Evolutionary conservation across 2,113 vertebrate species (phyloP), one percentile per base, ranked within the genome.

Genomic region (Actenoides hombroni): DNA sequence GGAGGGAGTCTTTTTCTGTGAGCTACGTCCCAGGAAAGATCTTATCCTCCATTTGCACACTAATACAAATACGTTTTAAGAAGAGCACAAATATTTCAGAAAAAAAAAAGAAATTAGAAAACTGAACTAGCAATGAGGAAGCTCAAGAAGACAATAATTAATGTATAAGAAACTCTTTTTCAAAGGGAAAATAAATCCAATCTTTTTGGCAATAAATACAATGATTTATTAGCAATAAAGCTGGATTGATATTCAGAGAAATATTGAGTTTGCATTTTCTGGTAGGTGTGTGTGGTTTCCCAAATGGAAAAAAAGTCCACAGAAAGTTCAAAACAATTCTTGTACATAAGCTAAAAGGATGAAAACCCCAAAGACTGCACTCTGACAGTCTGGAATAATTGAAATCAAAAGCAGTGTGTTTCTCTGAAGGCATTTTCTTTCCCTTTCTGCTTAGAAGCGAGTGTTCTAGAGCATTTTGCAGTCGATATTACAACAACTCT

Each of bases 41-140:
- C 70, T 40, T 59, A 25, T 44, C n/a, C 0, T 21, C 11, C 0
- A 0, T 37, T 73, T 90, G 8, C 42, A 83, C 5, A 3, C 3
- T 48, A 14, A 14, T n/a, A 51, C 24, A 94, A 73, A 15, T n/a
- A 51, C 3, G 2, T 42, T 88, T 75, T 59, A 61, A 65, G 15
- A 60, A 61, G 4, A 83, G 5, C 10, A 68, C 7, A 65, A 39
- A 37, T 33, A 48, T 49, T 80, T 28, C 65, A 28, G n/a, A 64
- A 28, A 25, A 8, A 23, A 33, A 73, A 60, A 56, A 3, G 23
- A 59, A 61, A 53, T 37, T 20, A 49, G 37, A 46, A 93, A 79
- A 57, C 10, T 61, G 42, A 74, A n/a, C 35, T 48, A 88, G 28
- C 12, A 39, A 19, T 42, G 15, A 42, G 14, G 35, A 77, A 91